Evolutionary conservation across 92 coral and sea anemone genomes (phyloP), one percentile per base, ranked within the genome.

Genomic region (Phenganax marumi): DNA sequence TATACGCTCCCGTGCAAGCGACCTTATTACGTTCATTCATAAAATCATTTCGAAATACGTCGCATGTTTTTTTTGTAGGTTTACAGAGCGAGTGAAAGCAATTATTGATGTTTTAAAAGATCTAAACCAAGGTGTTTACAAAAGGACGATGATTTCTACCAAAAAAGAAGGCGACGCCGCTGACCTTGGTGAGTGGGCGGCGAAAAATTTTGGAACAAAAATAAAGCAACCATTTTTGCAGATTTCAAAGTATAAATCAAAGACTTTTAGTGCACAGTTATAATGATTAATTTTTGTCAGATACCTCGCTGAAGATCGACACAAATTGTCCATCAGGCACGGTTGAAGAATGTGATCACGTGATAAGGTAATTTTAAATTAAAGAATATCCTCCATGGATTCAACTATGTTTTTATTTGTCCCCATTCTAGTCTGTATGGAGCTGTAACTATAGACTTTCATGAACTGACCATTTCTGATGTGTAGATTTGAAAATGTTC

Each of bases 401-500:
- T 56, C 5, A 4, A 56, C 4, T 56, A 7, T 56, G 18, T 56
- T 56, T 56, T 56, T 3, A 4, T 12, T 12, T 21, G 3, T 16
- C 3, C n/a, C 63, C 5, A 16, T 64, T 5, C 23, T 56, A 56
- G 17, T 56, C 43, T 33, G 43, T 33, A 33, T 33, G 5, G 5
- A 33, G 5, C 43, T 33, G 43, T 33, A 33, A 33, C 43, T 33
- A 5, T 33, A 33, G 43, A 33, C 43, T 56, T 14, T 56, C 21
- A 13, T 56, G 8, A 56, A 10, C 70, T 39, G 22, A 39, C 2
- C 26, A 10, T 23, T 63, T 11, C 22, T 43, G 23, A 26, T 72
- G 87, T 84, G 16, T 63, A 96, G 99, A 81, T 96, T 96, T 85
- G 99, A 96, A 85, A 85, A 91, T 80, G 99, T 96, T 21, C 99